Base-by-base conservation (phyloP, 2,797 vertebrate genomes). In the Sebastes vulpes region DNA sequence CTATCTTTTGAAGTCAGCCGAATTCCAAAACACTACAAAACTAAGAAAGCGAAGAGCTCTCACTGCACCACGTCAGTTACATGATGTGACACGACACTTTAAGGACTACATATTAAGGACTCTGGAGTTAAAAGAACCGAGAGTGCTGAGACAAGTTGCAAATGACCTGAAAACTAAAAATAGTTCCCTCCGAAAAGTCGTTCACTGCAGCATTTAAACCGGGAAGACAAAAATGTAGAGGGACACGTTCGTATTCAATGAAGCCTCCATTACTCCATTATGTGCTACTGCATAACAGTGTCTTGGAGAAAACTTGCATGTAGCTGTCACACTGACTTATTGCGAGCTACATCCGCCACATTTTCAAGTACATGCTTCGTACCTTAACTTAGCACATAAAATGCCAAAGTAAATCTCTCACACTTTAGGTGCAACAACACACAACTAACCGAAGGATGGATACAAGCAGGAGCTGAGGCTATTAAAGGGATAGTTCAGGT, bases 111-210 rank as follows among this genome's bases (percentile, higher is more conserved):
- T 83, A 85, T 84, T 88, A 93, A 83, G 87, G 79, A 75, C 85
- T 83, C 68, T 50, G 74, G 74, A 64, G 85, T 83, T 85, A 85
- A 89, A 89, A 72, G 86, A 89, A 79, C 42, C 3, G 4, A 64
- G 88, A 86, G 83, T 31, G 84, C 85, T 74, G 77, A 87, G 87
- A 86, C 65, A 77, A 90, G 82, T 86, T 75, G 83, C 72, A 87
- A 94, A 89, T 92, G 88, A 89, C 90, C 92, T 89, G 84, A 83
- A 90, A 93, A 90, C 87, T 87, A 89, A 82, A 91, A 90, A 93
- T 90, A 93, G 74, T 85, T 42, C 38, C 4, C 35, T 58, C 32
- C 20, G 9, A 87, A 90, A 89, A 82, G 28, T 66, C 48, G 48
- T 72, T 77, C 73, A 32, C 76, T 82, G 84, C 87, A 58, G 86